A percentile compares a stretch with the other conserved stretches of the same genome.
Conservation (phyloP, 1,140 invertebrate species). For the Ceratoteleas bidentatus region DNA sequence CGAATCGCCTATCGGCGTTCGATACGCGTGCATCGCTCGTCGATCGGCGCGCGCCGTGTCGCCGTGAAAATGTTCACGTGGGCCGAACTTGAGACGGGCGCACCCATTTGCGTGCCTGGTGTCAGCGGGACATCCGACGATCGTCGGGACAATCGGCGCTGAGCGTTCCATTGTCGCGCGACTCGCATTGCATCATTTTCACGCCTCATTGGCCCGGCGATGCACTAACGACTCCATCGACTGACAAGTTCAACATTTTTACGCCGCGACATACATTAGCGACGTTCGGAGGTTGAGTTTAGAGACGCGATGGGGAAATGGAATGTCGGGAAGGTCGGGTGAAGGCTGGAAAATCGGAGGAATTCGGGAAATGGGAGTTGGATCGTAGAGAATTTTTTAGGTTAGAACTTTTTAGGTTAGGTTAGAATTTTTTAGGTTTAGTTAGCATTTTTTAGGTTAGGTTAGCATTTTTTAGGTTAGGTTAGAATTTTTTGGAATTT, state of each 20-base stretch:
- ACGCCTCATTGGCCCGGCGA: constrained; percentile 52
- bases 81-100: constrained; percentile 51
- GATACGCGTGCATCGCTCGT: constrained; percentile 38
- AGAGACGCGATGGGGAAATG: no score
- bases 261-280: constrained; percentile 4
- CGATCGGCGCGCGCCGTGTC: constrained; percentile 24
- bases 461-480: no score
- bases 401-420: no score
- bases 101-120: constrained; percentile 53
- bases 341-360: no score
- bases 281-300: neutral
- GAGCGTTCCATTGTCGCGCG: constrained; percentile 49
- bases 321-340: no score
- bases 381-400: no score
- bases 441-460: no score
- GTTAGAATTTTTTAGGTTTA: no score
- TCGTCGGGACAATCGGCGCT: constrained; percentile 20
- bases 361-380: no score
- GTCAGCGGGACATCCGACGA: constrained; percentile 54
- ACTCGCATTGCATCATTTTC: constrained; percentile 56
- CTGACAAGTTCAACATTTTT: constrained; percentile 46
- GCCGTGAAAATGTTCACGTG: constrained; percentile 46
- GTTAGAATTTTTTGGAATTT: no score
- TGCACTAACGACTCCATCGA: constrained; percentile 24
- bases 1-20: constrained; percentile 31